Percentiles rank a stretch among this genome's conserved stretches.
These are phyloP conservation scores for Hyperopisus bebe DNA, from an alignment of 2,113 vertebrate genomes.

Conservation along the genomic window DNA sequence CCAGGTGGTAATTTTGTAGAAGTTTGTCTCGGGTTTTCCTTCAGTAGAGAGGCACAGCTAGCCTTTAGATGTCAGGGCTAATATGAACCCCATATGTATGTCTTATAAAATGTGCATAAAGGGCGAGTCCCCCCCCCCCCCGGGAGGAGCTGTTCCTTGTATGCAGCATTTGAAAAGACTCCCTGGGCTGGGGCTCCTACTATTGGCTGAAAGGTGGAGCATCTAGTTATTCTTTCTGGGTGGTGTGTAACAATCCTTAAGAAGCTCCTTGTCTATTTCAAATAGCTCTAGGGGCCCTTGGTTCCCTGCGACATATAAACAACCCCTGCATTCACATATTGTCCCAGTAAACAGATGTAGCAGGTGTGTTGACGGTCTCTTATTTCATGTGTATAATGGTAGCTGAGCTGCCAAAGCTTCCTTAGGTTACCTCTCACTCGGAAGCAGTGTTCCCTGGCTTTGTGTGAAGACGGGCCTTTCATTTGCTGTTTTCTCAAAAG, in stretches of 20 bases:
- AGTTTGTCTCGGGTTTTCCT: not conserved
- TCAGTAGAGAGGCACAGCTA: not conserved
- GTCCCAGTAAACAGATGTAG: slow-evolving; percentile 42
- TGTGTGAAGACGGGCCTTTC: slow-evolving; percentile 56
- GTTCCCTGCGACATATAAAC: slow-evolving; percentile 52
- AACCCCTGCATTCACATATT: slow-evolving; percentile 5
- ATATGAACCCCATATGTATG: not conserved
- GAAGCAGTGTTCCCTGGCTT: slow-evolving; percentile 51
- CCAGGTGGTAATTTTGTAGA: not conserved
- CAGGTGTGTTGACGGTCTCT: slow-evolving; percentile 15
- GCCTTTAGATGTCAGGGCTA: not conserved
- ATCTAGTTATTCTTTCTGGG: slow-evolving; percentile 42
- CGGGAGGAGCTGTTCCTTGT: slow-evolving; percentile 59
- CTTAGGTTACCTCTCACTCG: slow-evolving; percentile 43
- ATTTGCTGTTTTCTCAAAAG: slow-evolving; percentile 52
- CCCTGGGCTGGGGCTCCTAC: slow-evolving; percentile 48
- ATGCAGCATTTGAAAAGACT: slow-evolving; percentile 52
- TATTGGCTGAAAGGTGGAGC: slow-evolving; percentile 57
- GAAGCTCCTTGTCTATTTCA: slow-evolving; percentile 54
- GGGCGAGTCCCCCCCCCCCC: not conserved
- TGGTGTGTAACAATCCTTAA: slow-evolving; percentile 41
- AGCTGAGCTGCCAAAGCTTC: slow-evolving; percentile 40
- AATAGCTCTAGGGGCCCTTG: slow-evolving; percentile 53
- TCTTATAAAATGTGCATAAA: not conserved
- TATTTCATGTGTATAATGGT: slow-evolving; percentile 52